Evolutionary conservation across 2,797 vertebrate genomes (phyloP), one percentile per base, ranked within the genome.

Genomic region (Aldrovandia affinis): DNA sequence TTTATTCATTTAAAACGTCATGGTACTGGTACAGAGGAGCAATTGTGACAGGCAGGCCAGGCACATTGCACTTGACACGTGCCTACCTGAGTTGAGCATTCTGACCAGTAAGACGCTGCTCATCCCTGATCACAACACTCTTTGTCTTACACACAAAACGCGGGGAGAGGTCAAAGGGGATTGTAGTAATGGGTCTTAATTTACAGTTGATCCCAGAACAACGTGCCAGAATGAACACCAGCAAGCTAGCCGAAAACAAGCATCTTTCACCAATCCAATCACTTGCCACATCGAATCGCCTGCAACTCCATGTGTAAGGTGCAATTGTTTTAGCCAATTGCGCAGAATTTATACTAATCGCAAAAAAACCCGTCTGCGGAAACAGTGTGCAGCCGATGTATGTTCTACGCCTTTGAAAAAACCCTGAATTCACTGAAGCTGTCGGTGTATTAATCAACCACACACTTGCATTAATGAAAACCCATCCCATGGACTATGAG

Each of bases 151-250:
- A 81, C 50, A 30, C 12, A 44, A 28, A 82, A 63, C 68, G 30
- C 28, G 42, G 22, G 50, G 39, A 82, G 63, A 85, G 81, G 73
- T 81, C 81, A 78, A 78, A 78, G 25, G 22, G 57, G 84, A 82
- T 68, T 82, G 22, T 47, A 44, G 55, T 78, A 77, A 54, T 85
- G 3, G 18, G 10, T 85, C 12, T 54, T n/a, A 12, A 77, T 47
- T 65, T 61, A 47, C 25, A 73, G 68, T 39, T 39, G 28, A 25
- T 22, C 70, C 47, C 84, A 50, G 36, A 15, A 63, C 28, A 55
- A 75, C 50, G 22, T 81, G 55, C 42, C 2, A 3, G 22, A 54
- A 42, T 63, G 50, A 80, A 55, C 65, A 70, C 7, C 47, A 47
- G 36, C 39, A 50, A 25, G 79, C 36, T 30, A 2, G 25, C n/a